Conservation (phyloP, 2,113 vertebrate species). For the Psilopsiagon aymara region DNA sequence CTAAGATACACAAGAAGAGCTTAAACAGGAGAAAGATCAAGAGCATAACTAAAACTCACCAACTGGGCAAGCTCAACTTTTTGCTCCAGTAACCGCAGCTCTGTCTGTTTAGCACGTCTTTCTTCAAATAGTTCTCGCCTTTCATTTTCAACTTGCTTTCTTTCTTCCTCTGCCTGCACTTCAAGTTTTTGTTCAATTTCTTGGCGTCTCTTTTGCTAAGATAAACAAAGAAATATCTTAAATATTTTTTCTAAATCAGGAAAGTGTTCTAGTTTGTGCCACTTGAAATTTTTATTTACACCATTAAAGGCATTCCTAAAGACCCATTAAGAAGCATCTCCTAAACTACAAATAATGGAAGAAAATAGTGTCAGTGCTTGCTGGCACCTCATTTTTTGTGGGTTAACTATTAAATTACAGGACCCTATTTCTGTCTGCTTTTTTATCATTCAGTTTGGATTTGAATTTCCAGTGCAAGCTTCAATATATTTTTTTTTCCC, state of each 20-base stretch:
- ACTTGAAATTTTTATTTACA: not conserved
- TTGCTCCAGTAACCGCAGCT: conserved; percentile 94
- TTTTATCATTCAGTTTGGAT: not conserved
- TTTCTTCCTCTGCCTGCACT: conserved; percentile 95
- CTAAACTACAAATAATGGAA: not conserved
- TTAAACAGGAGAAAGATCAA: not conserved
- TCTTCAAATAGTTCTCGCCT: conserved; percentile 96
- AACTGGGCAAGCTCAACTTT: conserved; percentile 98
- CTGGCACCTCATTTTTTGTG: not conserved
- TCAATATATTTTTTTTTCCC: accelerated
- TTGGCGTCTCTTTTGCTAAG: conserved; percentile 91
- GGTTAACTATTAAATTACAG: not conserved
- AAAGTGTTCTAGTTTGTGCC: not conserved
- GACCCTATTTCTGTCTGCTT: not conserved
- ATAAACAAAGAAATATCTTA: not conserved
- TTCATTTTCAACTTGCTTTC: conserved; percentile 94
- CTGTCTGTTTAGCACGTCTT: conserved; percentile 95
- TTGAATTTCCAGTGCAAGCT: not conserved
- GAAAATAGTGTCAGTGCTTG: not conserved
- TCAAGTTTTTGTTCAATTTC: conserved; percentile 99
- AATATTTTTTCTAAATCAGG: not conserved
- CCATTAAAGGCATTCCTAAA: not conserved
- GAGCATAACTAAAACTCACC: conserved; percentile 78
- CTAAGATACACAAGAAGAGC: not conserved
- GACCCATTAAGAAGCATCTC: not conserved